phyloP scores from a whole-genome alignment of 2,113 vertebrate species.

The Epinephelus fuscoguttatus region DNA sequence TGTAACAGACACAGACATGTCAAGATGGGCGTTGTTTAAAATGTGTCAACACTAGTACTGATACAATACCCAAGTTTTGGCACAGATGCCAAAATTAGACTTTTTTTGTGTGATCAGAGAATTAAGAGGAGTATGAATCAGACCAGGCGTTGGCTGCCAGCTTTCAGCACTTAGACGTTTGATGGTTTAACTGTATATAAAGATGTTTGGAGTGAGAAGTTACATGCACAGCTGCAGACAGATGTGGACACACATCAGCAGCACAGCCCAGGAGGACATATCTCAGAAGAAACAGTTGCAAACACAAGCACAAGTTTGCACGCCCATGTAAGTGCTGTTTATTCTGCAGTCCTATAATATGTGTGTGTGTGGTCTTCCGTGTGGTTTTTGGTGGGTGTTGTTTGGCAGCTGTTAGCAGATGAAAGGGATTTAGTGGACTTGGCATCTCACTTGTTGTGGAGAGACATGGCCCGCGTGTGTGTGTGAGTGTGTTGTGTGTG shows the following conservation, averaged over 20 bases:
- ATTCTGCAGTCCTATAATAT: slow-evolving; percentile 54
- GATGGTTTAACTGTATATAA: not conserved
- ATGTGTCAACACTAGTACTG: not conserved
- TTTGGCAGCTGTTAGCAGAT: slow-evolving; percentile 80
- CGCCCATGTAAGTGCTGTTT: slow-evolving; percentile 64
- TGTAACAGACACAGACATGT: not conserved
- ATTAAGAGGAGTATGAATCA: not conserved
- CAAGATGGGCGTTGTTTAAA: not conserved
- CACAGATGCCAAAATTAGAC: not conserved
- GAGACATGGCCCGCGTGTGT: slow-evolving; percentile 28
- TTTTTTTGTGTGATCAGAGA: slow-evolving; percentile 8
- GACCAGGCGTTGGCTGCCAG: not conserved
- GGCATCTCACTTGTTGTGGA: slow-evolving; percentile 63
- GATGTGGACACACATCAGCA: slow-evolving; percentile 26
- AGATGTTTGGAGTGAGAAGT: not conserved
- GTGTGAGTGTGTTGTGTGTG: slow-evolving; percentile 30
- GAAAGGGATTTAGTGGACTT: slow-evolving; percentile 76
- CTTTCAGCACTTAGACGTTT: not conserved
- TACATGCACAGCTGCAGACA: slow-evolving; percentile 11
- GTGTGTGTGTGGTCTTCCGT: slow-evolving; percentile 59
- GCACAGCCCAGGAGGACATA: not conserved
- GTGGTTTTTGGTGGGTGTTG: slow-evolving; percentile 71
- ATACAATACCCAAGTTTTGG: not conserved
- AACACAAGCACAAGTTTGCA: slow-evolving; percentile 47
- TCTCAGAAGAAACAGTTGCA: slow-evolving; percentile 20